Evolutionary conservation across 2,113 vertebrate genomes (phyloP).

Genomic region (Hypocryptadius cinnamomeus): DNA sequence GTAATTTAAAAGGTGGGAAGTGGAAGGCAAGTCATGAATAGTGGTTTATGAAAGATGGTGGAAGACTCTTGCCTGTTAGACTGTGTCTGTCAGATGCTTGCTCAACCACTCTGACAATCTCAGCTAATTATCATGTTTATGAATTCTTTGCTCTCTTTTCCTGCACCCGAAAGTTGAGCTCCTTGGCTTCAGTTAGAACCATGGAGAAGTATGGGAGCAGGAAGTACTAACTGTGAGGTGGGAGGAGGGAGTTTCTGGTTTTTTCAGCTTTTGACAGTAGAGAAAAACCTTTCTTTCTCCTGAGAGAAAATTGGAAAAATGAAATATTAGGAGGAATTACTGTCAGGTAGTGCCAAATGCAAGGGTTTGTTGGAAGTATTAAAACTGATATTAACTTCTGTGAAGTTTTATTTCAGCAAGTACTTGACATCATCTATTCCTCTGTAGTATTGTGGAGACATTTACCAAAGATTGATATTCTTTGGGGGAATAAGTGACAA

Average conservation of each 20-base stretch:
- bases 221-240: neutral
- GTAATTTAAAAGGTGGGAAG: neutral
- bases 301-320: neutral
- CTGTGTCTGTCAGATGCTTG: neutral
- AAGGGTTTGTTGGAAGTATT: neutral
- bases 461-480: neutral
- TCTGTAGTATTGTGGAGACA: neutral
- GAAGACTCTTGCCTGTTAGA: neutral
- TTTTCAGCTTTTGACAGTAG: neutral
- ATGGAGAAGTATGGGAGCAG: neutral
- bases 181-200: neutral
- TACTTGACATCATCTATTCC: neutral
- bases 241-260: neutral
- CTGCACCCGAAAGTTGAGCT: neutral
- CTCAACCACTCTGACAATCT: neutral
- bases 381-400: neutral
- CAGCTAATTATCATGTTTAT: neutral
- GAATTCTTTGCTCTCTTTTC: neutral
- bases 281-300: neutral
- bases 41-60: neutral
- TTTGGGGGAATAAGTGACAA: neutral
- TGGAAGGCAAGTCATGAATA: neutral
- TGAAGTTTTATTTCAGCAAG: neutral
- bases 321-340: neutral
- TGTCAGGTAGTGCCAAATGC: neutral